These are phyloP conservation scores for Phrynocephalus vlangalii DNA, from an alignment of 2,797 vertebrate genomes.

Conservation along the genomic window DNA sequence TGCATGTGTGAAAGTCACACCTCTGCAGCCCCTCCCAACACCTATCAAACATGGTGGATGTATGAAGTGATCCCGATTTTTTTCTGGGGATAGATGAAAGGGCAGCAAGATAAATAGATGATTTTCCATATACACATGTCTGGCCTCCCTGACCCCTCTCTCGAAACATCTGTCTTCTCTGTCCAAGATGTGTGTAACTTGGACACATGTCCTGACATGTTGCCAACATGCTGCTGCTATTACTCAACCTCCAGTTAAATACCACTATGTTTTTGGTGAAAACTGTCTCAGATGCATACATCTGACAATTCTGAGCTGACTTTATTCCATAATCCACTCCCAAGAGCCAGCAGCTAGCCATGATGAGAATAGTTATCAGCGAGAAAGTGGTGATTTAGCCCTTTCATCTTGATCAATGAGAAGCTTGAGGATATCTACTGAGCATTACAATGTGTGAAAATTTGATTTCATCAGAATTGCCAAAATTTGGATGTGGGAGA, in stretches of 20 bases:
- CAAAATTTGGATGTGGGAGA: background rate
- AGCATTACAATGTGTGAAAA: background rate
- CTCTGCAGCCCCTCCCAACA: no score
- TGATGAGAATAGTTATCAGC: background rate
- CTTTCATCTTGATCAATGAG: background rate
- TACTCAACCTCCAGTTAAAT: background rate
- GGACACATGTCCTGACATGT: no score
- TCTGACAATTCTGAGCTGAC: background rate
- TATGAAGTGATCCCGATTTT: no score
- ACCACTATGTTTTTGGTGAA: background rate
- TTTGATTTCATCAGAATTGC: background rate
- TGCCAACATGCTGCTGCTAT: no score
- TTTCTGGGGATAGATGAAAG: no score
- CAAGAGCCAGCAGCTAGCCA: background rate
- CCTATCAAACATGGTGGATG: no score
- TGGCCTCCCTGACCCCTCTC: no score
- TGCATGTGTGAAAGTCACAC: no score
- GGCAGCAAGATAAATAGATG: no score
- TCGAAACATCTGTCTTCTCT: no score
- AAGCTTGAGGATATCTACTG: background rate
- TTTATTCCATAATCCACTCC: background rate
- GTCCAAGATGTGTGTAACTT: no score
- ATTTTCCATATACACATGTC: no score
- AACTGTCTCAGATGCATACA: background rate
- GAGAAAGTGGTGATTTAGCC: background rate